Conservation (phyloP, 23 tunicate species). For the Botrylloides violaceus region DNA sequence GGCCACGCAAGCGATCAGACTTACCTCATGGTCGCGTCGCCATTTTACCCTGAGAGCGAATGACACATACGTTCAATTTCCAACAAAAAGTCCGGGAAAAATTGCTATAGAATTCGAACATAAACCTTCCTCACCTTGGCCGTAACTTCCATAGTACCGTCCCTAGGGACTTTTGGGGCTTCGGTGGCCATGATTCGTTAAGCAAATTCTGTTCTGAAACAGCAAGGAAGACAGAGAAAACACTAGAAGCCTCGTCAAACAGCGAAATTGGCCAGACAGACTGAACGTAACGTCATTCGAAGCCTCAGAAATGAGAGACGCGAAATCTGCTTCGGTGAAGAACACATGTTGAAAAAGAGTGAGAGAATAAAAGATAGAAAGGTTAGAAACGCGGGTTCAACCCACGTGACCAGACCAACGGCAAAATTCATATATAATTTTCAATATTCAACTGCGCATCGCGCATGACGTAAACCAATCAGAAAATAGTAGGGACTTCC, state of each 20-base stretch:
- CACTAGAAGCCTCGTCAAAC: neutral
- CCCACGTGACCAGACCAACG: conserved; percentile 11
- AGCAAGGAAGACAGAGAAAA: conserved; percentile 9
- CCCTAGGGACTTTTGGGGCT: conserved; percentile 31
- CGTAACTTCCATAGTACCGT: conserved; percentile 68
- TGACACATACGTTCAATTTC: no score
- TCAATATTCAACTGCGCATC: conserved; percentile 17
- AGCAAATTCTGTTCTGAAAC: neutral
- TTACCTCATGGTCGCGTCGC: no score
- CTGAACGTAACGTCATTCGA: conserved; percentile 7
- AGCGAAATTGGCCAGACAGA: conserved; percentile 16
- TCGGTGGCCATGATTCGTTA: conserved; percentile 17
- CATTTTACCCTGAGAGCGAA: no score
- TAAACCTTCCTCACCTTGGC: conserved; percentile 47
- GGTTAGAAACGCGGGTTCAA: neutral
- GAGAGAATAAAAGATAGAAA: conserved; percentile 9
- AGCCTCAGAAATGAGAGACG: conserved; percentile 2
- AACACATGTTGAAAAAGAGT: conserved; percentile 16
- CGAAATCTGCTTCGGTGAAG: conserved; percentile 11
- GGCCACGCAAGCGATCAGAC: no score
- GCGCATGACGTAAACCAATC: conserved; percentile 27
- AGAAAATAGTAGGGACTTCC: neutral
- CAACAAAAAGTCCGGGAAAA: no score
- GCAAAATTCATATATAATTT: neutral
- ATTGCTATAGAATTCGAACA: neutral